Conservation (phyloP, 1,140 invertebrate species). For the Drosophila erecta region DNA sequence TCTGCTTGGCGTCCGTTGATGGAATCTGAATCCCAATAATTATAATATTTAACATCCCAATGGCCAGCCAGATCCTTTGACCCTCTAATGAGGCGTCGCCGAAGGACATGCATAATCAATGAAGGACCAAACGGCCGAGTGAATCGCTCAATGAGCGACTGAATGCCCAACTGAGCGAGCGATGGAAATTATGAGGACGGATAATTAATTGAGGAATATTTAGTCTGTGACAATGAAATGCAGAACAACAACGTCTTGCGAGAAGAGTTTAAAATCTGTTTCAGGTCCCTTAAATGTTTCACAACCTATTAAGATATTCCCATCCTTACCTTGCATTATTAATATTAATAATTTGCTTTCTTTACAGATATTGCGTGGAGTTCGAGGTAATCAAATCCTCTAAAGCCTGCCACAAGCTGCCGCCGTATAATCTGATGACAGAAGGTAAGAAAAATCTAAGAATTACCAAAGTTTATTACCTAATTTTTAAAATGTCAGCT, state of each 20-base stretch:
- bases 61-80: slow-evolving; percentile 4
- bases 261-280: not conserved
- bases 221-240: not conserved
- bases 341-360: not conserved
- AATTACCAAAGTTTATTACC: no score
- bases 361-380: slow-evolving; percentile 92
- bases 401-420: slow-evolving; percentile 91
- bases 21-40: slow-evolving; percentile 35
- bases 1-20: not conserved
- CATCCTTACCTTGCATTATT: no score
- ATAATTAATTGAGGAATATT: slow-evolving; percentile 20
- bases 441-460: slow-evolving; percentile 87
- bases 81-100: slow-evolving; percentile 41
- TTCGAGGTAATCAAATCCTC: slow-evolving; percentile 92
- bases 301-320: no score
- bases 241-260: not conserved
- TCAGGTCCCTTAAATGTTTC: no score
- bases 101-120: slow-evolving; percentile 51
- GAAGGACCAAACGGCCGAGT: slow-evolving; percentile 11
- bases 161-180: not conserved
- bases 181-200: slow-evolving; percentile 12
- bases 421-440: slow-evolving; percentile 88
- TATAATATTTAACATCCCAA: slow-evolving; percentile 43
- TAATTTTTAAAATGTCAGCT: no score
- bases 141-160: slow-evolving; percentile 18